Percentiles rank a stretch among this genome's conserved stretches.
Evolutionary conservation across 2,113 vertebrate species (phyloP).

Genomic region (Erinaceus europaeus): DNA sequence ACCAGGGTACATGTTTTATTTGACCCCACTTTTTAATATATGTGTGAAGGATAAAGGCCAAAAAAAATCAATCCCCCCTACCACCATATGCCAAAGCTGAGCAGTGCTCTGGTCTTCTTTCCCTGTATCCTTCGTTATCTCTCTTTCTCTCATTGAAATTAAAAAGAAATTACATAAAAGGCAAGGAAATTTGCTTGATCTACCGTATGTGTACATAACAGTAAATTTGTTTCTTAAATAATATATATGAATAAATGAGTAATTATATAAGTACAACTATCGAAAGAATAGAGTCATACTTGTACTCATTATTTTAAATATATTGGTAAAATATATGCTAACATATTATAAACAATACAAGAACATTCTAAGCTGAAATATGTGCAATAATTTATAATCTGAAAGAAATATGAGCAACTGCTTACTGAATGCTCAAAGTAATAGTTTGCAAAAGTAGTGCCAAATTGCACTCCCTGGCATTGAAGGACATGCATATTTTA

Average conservation of each 20-base stretch:
- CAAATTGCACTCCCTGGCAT: not conserved
- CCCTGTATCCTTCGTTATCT: too few species aligned
- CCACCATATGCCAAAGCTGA: too few species aligned
- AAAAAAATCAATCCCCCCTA: too few species aligned
- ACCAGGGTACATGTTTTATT: too few species aligned
- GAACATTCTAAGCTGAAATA: not conserved
- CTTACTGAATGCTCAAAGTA: not conserved
- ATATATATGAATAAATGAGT: not conserved
- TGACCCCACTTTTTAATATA: not conserved
- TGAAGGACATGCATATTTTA: not conserved
- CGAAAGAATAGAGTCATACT: not conserved
- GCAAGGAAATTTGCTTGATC: not conserved
- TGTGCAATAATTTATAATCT: not conserved
- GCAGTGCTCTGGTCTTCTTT: too few species aligned
- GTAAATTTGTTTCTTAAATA: slow-evolving; percentile 32
- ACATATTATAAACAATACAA: not conserved
- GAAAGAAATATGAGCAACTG: not conserved
- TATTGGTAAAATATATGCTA: not conserved
- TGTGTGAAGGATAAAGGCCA: not conserved
- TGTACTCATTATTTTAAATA: not conserved
- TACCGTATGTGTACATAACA: not conserved
- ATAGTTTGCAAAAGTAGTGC: not conserved
- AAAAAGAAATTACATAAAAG: too few species aligned
- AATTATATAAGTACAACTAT: not conserved
- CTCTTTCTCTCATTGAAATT: too few species aligned